Percentiles rank a stretch among this genome's conserved stretches.
Evolutionary conservation across 2,888 invertebrate genomes (phyloP).

Genomic region (Carpatolechia fugitivella): DNA sequence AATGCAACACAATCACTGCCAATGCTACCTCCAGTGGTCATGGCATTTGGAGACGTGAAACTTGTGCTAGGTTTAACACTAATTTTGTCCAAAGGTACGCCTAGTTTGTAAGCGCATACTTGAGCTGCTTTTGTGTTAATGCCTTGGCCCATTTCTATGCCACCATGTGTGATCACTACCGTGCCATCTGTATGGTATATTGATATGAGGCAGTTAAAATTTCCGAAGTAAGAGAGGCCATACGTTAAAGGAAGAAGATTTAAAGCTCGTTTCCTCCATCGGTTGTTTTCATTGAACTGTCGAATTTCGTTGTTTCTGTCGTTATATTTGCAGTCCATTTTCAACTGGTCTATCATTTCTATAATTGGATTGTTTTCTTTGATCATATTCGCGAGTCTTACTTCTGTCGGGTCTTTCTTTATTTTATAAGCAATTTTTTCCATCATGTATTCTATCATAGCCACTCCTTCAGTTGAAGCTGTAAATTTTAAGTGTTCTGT

Average conservation of each 20-base stretch:
- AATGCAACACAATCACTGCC: conserved; percentile 66
- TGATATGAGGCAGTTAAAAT: too few relatives aligned
- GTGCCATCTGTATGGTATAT: conserved; percentile 84
- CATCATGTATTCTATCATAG: conserved; percentile 75
- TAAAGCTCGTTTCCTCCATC: conserved; percentile 87
- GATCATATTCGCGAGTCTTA: conserved; percentile 49
- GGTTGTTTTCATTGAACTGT: conserved; percentile 78
- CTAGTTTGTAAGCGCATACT: conserved; percentile 83
- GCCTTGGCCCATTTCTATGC: conserved; percentile 87
- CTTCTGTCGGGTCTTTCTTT: conserved; percentile 73
- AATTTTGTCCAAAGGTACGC: conserved; percentile 80
- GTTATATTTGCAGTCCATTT: conserved; percentile 59
- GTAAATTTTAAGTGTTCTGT: background rate
- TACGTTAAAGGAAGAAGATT: too few relatives aligned
- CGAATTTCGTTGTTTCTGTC: conserved; percentile 55
- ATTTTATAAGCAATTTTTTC: conserved; percentile 77
- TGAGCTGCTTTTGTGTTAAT: conserved; percentile 87
- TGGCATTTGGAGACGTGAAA: conserved; percentile 75
- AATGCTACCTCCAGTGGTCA: conserved; percentile 78
- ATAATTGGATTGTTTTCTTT: conserved; percentile 49
- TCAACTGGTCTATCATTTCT: conserved; percentile 65
- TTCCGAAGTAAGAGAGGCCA: too few relatives aligned
- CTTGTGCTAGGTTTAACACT: conserved; percentile 78
- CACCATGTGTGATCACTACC: conserved; percentile 82
- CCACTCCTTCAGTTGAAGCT: conserved; percentile 33